Evolutionary conservation across 2,797 vertebrate species (phyloP).

Genomic region (Cichlasoma orientale): DNA sequence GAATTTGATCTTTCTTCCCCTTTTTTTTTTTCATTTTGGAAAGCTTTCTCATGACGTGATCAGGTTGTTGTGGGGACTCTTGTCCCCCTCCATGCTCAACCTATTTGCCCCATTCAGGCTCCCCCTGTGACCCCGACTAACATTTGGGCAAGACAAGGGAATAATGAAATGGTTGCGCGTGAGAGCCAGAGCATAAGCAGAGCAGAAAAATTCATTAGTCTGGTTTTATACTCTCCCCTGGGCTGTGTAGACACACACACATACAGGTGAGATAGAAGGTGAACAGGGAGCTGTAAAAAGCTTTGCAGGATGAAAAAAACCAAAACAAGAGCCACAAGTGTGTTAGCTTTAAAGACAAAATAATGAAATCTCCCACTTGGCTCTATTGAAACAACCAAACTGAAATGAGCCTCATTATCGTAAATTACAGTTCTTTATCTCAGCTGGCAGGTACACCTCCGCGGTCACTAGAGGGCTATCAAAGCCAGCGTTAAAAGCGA

Average conservation of each 20-base stretch:
- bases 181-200: constrained; percentile 40
- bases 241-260: constrained; percentile 8
- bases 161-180: constrained; percentile 59
- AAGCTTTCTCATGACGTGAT: constrained; percentile 64
- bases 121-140: constrained; percentile 40
- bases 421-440: constrained; percentile 36
- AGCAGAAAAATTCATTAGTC: constrained; percentile 52
- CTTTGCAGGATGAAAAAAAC: not conserved
- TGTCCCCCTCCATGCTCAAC: not conserved
- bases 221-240: constrained; percentile 44
- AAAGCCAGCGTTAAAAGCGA: constrained; percentile 41
- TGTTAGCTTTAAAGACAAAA: constrained; percentile 18
- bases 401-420: constrained; percentile 51
- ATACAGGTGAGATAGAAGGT: constrained; percentile 21
- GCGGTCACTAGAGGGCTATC: constrained; percentile 74
- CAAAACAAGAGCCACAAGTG: constrained; percentile 11
- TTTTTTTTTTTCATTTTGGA: constrained; percentile 4
- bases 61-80: constrained; percentile 47
- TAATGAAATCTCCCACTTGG: constrained; percentile 27
- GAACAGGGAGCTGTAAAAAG: constrained; percentile 31
- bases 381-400: constrained; percentile 28
- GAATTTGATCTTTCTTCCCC: constrained; percentile 47
- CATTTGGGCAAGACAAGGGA: constrained; percentile 35
- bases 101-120: constrained; percentile 31
- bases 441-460: constrained; percentile 52